Base-by-base conservation (phyloP, 2,797 vertebrate genomes). In the Tamandua tetradactyla region DNA sequence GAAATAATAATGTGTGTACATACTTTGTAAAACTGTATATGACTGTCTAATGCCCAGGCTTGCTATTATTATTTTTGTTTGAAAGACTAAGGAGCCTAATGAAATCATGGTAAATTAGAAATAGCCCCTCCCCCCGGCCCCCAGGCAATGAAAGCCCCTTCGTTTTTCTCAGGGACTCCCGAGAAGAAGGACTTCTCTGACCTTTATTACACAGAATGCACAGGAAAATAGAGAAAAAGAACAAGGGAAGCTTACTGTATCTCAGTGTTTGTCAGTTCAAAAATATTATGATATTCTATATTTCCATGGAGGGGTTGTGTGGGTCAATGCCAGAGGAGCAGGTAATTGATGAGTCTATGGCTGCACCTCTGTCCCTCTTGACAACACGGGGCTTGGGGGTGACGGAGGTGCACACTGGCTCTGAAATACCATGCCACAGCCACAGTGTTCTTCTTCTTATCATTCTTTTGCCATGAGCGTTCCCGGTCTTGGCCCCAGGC, bases 131-230 rank as follows among this genome's bases (percentile, higher is more conserved):
- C 27, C 10, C 30, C 20, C 32, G n/a, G 10, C 11, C 35, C 13
- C 27, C 44, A 14, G 75, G 40, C 2, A 0, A 18, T 0, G 15
- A 4, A 1, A 0, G 8, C 3, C 0, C 25, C 32, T 18, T 27
- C 14, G 32, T 20, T 27, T 79, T 71, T 59, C 44, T 72, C 32
- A 85, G 55, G 22, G 25, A 23, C 40, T 61, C 4, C 59, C 0
- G 2, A 61, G 32, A 15, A 40, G 69, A 7, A 69, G 71, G 61
- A 6, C 11, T 10, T 61, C 79, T 75, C 55, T 40, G 42, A 40
- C 0, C 30, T 85, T 52, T 8, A 27, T 59, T 44, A 47, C 14
- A 42, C 32, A 47, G 37, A 37, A 37, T 18, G 37, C 40, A 9
- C 84, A 93, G 81, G 52, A 55, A 87, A 74, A 64, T 35, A 78